Conservation (phyloP, 1,140 invertebrate species). For the Panagrolaimus sp. region DNA sequence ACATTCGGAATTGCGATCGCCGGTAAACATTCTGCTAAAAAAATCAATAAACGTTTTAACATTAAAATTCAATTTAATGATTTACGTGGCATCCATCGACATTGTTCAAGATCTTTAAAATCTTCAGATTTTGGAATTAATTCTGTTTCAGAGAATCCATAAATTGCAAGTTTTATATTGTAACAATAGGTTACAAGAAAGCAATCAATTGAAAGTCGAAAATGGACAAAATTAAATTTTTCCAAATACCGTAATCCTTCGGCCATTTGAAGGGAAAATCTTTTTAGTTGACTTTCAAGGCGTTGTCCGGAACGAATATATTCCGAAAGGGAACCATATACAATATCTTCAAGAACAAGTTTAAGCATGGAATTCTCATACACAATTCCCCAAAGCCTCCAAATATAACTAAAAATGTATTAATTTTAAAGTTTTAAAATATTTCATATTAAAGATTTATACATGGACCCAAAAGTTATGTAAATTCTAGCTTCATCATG, state of each 20-base stretch:
- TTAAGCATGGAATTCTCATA: not conserved
- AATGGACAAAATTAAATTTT: slow-evolving; percentile 7
- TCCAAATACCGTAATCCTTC: slow-evolving; percentile 6
- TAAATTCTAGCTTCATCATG: not conserved
- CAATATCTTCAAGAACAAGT: slow-evolving; percentile 10
- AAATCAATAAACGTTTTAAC: too few species aligned
- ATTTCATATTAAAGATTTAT: not conserved
- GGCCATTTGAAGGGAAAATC: slow-evolving; percentile 7
- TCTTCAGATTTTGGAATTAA: not conserved
- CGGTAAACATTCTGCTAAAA: not conserved
- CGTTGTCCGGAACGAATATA: not conserved
- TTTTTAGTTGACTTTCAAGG: not conserved
- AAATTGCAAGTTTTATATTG: not conserved
- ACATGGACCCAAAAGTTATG: not conserved
- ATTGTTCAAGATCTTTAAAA: not conserved
- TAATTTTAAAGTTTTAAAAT: not conserved
- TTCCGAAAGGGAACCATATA: not conserved
- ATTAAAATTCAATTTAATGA: too few species aligned
- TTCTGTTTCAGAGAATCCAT: slow-evolving; percentile 1
- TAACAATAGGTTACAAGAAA: slow-evolving; percentile 9
- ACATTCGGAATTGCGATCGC: not conserved
- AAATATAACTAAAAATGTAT: slow-evolving; percentile 1
- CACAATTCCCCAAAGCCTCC: slow-evolving; percentile 10
- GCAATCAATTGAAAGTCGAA: not conserved
- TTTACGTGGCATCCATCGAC: not conserved